These are phyloP conservation scores for Cyprinodon brontotheroides DNA, from an alignment of 2,113 vertebrate species.

Conservation along the genomic window DNA sequence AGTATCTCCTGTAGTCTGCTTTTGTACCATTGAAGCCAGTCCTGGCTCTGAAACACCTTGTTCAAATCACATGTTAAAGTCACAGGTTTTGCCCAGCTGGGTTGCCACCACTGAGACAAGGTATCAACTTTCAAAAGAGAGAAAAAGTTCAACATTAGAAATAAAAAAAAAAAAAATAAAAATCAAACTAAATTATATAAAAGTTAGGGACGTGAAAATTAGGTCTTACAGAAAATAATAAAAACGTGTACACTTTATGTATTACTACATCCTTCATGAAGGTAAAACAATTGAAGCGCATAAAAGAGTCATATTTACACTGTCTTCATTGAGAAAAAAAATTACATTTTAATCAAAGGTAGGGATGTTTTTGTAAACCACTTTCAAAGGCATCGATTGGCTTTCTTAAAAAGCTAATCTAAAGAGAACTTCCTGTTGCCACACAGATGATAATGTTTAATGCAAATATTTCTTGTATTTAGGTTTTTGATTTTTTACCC, in stretches of 20 bases:
- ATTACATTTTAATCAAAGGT: neutral
- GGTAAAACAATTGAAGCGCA: constrained; percentile 2
- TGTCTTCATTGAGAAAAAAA: neutral
- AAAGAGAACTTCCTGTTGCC: neutral
- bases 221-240: neutral
- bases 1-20: constrained; percentile 7
- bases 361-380: neutral
- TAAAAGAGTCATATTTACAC: constrained; percentile 11
- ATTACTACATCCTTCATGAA: constrained; percentile 29
- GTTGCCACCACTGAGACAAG: constrained; percentile 17
- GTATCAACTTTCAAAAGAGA: too few relatives aligned
- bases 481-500: neutral
- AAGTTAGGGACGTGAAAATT: neutral
- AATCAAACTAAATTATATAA: neutral
- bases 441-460: neutral
- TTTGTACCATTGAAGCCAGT: constrained; percentile 31
- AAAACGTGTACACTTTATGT: neutral
- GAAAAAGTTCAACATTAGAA: neutral
- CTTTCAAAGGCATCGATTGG: too few relatives aligned
- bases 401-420: neutral
- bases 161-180: too few relatives aligned
- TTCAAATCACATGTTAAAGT: constrained; percentile 13
- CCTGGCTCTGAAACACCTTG: fast-evolving
- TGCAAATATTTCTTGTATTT: neutral
- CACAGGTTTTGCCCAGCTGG: constrained; percentile 6